Evolutionary conservation across 1,140 invertebrate species (phyloP), one percentile per base, ranked within the genome.

Genomic region (Drosophila insularis): DNA sequence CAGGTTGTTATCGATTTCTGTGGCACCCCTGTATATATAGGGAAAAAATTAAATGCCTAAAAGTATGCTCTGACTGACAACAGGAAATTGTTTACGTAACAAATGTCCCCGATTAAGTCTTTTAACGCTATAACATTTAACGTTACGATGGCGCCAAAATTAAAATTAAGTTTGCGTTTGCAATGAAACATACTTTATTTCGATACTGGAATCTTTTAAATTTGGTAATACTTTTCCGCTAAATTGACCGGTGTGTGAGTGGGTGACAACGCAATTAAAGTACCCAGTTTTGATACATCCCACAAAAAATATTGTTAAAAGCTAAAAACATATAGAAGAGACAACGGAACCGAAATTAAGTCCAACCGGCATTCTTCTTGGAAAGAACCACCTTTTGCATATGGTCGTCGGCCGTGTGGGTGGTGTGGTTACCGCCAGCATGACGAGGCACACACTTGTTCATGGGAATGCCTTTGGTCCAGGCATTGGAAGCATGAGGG

Each of bases 381-480:
- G 80, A 87, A 4, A 81, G 35, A 10, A 90, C 63, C 0, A 91
- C 82, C 67, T 91, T 91, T 65, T 91, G 78, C 63, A 90, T 63
- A 67, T 94, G 93, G 74, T 96, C 95, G 39, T 94, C 93, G 4
- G 95, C 93, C 11, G 94, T 95, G 37, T 94, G 94, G 0, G 94
- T 90, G 4, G 95, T 96, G 81, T 96, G 95, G 61, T 94, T 94
- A 13, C 95, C 95, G 14, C 95, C 95, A 55, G 95, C 95, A 80
- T 96, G 96, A 2, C 95, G 94, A 70, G 95, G 95, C 54, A 94
- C 94, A 6, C 95, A 90, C 75, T 95, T 93, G 69, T 94, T 94
- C 59, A 92, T 78, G 0, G 75, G 70, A 3, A 76, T 37, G 5
- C 64, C 73, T 21, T 91, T 75, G 0, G 62, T 62, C 82, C 84